Percentiles rank a stretch among this genome's conserved stretches.
These are phyloP conservation scores for Lobophora halterata DNA, from an alignment of 2,888 invertebrate genomes.

Conservation along the genomic window DNA sequence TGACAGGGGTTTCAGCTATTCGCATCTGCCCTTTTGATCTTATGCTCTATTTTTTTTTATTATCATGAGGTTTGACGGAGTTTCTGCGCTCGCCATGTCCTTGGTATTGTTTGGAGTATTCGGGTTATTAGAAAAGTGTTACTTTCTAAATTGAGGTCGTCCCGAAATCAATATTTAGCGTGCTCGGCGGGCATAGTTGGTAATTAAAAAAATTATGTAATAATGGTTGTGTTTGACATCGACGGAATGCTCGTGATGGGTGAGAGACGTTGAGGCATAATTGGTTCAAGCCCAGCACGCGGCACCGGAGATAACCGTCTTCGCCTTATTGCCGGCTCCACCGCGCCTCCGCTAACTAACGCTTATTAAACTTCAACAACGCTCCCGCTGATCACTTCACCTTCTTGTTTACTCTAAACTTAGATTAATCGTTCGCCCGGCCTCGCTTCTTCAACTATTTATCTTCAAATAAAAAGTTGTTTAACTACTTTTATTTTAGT, in stretches of 20 bases:
- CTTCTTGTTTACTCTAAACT: conserved; percentile 78
- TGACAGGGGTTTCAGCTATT: no score
- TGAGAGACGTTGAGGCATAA: conserved; percentile 47
- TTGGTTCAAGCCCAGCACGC: conserved; percentile 38
- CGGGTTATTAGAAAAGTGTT: no score
- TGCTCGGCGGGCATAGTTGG: conserved; percentile 9
- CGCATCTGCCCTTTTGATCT: no score
- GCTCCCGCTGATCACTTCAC: conserved; percentile 78
- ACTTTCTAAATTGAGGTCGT: no score
- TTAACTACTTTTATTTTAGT: conserved; percentile 28
- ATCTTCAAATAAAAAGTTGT: conserved; percentile 51
- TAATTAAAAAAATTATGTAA: conserved; percentile 23
- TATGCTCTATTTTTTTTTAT: no score
- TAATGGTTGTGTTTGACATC: conserved; percentile 26
- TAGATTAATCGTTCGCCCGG: conserved; percentile 73
- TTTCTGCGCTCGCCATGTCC: no score
- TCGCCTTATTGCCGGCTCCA: conserved; percentile 64
- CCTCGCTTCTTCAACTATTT: conserved; percentile 57
- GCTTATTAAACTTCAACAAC: conserved; percentile 80
- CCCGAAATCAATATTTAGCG: no score
- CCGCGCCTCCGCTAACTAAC: conserved; percentile 70
- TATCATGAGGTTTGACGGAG: no score
- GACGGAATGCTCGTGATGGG: conserved; percentile 37
- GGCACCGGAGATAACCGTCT: conserved; percentile 72
- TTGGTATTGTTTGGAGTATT: no score